Evolutionary conservation across 2,113 vertebrate species (phyloP), one percentile per base, ranked within the genome.

Genomic region (Larimichthys polyactis): DNA sequence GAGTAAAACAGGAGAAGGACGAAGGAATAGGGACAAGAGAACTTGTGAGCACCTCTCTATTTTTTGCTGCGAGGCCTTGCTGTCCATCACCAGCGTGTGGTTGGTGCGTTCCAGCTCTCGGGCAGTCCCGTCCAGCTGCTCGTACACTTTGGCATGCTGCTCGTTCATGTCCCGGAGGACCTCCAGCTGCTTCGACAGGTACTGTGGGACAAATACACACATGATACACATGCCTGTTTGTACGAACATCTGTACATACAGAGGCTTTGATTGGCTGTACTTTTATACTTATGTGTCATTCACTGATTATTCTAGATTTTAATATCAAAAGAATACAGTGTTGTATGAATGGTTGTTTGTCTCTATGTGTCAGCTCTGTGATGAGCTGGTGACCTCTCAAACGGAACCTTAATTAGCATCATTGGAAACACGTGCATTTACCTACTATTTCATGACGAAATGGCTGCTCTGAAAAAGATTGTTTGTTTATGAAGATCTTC

Each of bases 71-170:
- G 98, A 97, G 19, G 95, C 87, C 88, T 98, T 99, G 91, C 97
- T 99, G 91, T 99, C 97, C 87, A 94, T 90, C 84, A 98, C 96
- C 1, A 99, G 96, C 5, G 94, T 96, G 92, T 96, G 96, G 87
- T 99, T 99, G 73, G 96, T 96, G 62, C 95, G 92, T 83, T 99
- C 98, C 87, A 99, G 95, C 81, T 99, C 97, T 15, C 97, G 93
- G 0, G 98, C 97, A 0, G 97, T 97, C 73, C 97, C 94, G 51
- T 99, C 98, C 93, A 99, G 93, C 94, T 99, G 98, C 94, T 99
- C 98, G 0, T 99, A 99, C 71, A 99, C 98, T 88, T 98, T 99
- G 0, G 98, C 98, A 0, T 99, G 98, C 85, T 99, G 98, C 77
- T 99, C 98, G 0, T 99, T 99, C 96, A 99, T 97, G 44, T 98